Evolutionary conservation across 1,140 invertebrate species (phyloP), one percentile per base, ranked within the genome.

Genomic region (Acromyrmex heyeri): DNA sequence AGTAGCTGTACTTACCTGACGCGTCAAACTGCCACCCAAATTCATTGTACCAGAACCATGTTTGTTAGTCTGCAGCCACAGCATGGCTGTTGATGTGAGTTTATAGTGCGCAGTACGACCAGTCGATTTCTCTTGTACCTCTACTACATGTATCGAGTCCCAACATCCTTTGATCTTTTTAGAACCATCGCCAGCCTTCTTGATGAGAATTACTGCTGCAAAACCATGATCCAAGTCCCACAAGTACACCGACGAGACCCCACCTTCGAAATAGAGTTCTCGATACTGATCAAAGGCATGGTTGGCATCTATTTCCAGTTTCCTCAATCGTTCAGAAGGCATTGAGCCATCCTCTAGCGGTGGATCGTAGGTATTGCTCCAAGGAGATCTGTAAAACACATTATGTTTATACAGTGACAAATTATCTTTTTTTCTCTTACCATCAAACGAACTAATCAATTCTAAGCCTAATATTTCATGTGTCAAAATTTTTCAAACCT

Each of bases 261-360:
- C 99, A 78, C 99, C 99, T 95, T 99, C 99, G 95, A 99, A 99
- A 95, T 99, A 99, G 97, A 99, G 99, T 95, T 99, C 99, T 95
- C 99, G 97, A 94, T 99, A 99, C 93, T 99, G 98, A 95, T 99
- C 99, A 95, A 99, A 99, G 14, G 99, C 99, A 94, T 98, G 97
- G 96, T 99, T 99, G 0, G 99, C 99, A 94, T 99, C 99, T 69
- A 99, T 97, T 96, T 99, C 99, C 88, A 99, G 95, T 95, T 99
- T 99, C 87, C 99, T 96, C 90, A 99, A 96, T 91, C 97, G 97
- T 92, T 99, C 99, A 24, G 99, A 99, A 38, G 99, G 99, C 97
- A 99, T 98, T 18, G 99, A 98, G 5, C 99, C 99, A 96, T 99
- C 99, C 95, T 99, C 99, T 72, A 99, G 94, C 0, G 99, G 98